Evolutionary conservation across 2,888 invertebrate species (phyloP).

Genomic region (Oasisia sp.): DNA sequence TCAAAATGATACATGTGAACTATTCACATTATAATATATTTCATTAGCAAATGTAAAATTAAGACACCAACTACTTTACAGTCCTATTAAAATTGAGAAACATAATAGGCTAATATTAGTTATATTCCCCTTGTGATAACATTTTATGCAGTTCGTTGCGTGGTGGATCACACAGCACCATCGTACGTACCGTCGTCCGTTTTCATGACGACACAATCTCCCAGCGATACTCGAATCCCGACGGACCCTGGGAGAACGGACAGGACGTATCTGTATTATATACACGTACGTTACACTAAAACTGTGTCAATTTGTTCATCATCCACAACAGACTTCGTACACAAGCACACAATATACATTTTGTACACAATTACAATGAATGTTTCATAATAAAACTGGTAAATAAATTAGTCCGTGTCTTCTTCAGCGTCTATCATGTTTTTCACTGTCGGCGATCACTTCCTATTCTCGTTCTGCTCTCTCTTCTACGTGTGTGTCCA

Average conservation of each 20-base stretch:
- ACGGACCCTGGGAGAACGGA: not conserved
- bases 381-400: not conserved
- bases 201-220: not conserved
- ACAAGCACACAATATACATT: not conserved
- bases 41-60: too few species aligned
- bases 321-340: too few species aligned
- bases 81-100: too few species aligned
- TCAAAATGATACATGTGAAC: too few species aligned
- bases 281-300: too few species aligned
- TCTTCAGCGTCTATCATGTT: not conserved
- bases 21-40: too few species aligned
- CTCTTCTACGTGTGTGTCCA: not conserved
- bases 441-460: not conserved
- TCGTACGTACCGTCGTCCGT: not conserved
- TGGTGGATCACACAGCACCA: not conserved
- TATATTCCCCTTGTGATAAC: not conserved
- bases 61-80: too few species aligned
- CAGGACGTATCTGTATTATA: not conserved
- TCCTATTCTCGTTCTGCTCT: not conserved
- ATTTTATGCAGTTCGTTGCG: not conserved
- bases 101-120: too few species aligned
- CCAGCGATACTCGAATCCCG: not conserved
- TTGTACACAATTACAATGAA: not conserved
- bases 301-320: too few species aligned
- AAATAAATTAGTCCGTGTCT: not conserved